Base-by-base conservation (phyloP, 1,140 invertebrate genomes). In the Pteromalus puparum region DNA sequence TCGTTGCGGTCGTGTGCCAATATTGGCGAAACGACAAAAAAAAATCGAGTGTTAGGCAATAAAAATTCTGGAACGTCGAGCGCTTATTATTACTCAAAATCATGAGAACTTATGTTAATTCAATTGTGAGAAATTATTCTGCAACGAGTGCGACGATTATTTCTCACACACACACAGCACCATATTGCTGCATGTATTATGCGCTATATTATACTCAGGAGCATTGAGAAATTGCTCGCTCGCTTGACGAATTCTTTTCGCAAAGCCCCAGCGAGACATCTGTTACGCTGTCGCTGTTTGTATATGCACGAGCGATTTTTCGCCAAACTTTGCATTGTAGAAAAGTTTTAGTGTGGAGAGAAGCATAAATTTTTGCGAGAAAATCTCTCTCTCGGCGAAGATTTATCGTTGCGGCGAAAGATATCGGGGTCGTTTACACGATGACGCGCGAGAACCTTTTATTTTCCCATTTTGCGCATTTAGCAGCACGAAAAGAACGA, bases 61-160 rank as follows among this genome's bases (percentile, higher is more conserved):
- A n/a, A 70, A 30, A 38, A 42, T 74, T 74, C 34, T 21, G 30
- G 18, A 84, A 86, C n/a, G 38, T 34, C 61, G 9, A 10, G 75
- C 68, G 24, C 53, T 73, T 70, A 21, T 82, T 72, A 53, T 76
- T 84, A 28, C 75, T 84, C 24, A 84, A 84, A 84, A 80, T 67
- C 48, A 65, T 67, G 76, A 65, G 76, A 74, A 84, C 68, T 73
- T 74, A 79, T 79, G 76, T 65, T 80, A 80, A 80, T 80, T 48
- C n/a, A 42, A 80, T 65, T 74, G 67, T 42, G 68, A 74, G 46
- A 72, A 73, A 61, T 84, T 65, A 42, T 80, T 80, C 76, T 24
- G 30, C 26, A 42, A 78, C n/a, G 77, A 78, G 21, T 38, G 76
- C 30, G 30, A 83, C 76, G 73, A 83, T 83, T 78, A 72, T 15